Base-by-base conservation (phyloP, 2,797 vertebrate genomes). In the Florisuga fusca region DNA sequence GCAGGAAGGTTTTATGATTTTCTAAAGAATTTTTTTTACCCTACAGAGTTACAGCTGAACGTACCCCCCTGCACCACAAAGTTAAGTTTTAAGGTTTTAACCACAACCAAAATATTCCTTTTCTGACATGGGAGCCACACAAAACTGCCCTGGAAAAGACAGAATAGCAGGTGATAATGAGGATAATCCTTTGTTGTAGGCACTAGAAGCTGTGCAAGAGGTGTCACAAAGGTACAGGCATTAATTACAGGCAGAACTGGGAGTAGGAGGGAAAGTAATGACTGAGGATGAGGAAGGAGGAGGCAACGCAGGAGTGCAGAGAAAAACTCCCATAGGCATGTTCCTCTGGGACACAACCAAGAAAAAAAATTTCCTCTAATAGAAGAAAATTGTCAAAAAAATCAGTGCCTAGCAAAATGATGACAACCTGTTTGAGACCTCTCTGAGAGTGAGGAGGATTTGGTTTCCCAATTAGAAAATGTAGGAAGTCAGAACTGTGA, bases 281-380 rank as follows among this genome's bases (percentile, higher is more conserved):
- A 29, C 4, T 58, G 75, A 85, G 26, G 63, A 20, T 45, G 78
- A 87, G 67, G 36, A 91, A 55, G 20, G 64, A 68, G 31, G 54
- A 45, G 1, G 8, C 0, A 2, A 83, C 36, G 31, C 20, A 72
- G 25, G 6, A 51, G 7, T 12, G 4, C 31, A 67, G 29, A 50
- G 15, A 14, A 55, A 41, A 85, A 29, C 18, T 77, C 18, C 18
- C 11, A 19, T 2, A 29, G 1, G 1, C 5, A 6, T 7, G 3
- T 7, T 55, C 5, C 45, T 74, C 16, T 2, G 4, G 38, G 12
- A 43, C 45, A 11, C 11, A 34, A 26, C 0, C 1, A 20, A 46
- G 12, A 61, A 64, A 63, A 71, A 13, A 41, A 41, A 41, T 14
- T 31, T 31, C 4, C 0, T 41, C 51, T 36, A 69, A 51, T 34